Evolutionary conservation across 2,113 vertebrate genomes (phyloP).

Genomic region (Lates calcarifer): DNA sequence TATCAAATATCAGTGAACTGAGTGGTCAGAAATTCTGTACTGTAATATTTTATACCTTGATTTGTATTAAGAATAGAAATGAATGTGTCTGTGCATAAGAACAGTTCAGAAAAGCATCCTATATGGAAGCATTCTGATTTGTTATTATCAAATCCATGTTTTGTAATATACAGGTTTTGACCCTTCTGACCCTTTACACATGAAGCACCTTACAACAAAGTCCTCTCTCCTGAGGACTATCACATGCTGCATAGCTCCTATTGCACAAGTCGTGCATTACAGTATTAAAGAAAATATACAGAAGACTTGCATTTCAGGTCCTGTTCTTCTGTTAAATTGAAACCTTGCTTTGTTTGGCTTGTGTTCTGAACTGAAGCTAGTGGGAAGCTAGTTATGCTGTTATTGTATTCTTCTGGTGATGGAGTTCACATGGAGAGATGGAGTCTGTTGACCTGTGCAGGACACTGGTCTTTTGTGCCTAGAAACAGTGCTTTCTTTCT

Average conservation of each 20-base stretch:
- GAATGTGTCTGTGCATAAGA: no score
- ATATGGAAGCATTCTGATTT: not conserved
- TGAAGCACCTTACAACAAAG: constrained; percentile 20
- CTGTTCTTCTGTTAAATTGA: constrained; percentile 23
- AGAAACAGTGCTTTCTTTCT: constrained; percentile 56
- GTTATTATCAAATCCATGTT: no score
- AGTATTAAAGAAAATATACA: constrained; percentile 40
- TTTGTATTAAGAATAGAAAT: not conserved
- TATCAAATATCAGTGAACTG: constrained; percentile 22
- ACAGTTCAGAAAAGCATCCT: no score
- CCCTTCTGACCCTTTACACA: not conserved
- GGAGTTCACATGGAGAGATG: constrained; percentile 51
- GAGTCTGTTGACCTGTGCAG: constrained; percentile 34
- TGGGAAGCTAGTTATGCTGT: constrained; percentile 47
- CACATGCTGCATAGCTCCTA: constrained; percentile 8
- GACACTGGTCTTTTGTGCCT: constrained; percentile 59
- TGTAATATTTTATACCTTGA: no score
- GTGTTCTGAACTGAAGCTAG: not conserved
- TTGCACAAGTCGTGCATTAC: not conserved
- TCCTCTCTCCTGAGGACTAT: constrained; percentile 28
- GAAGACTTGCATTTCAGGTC: constrained; percentile 40
- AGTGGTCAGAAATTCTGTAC: constrained; percentile 18
- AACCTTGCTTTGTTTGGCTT: constrained; percentile 59
- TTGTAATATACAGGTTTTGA: not conserved
- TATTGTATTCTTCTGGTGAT: constrained; percentile 39